phyloP scores from a whole-genome alignment of 2,888 invertebrate genomes.

The Blastobasis lacticolella region DNA sequence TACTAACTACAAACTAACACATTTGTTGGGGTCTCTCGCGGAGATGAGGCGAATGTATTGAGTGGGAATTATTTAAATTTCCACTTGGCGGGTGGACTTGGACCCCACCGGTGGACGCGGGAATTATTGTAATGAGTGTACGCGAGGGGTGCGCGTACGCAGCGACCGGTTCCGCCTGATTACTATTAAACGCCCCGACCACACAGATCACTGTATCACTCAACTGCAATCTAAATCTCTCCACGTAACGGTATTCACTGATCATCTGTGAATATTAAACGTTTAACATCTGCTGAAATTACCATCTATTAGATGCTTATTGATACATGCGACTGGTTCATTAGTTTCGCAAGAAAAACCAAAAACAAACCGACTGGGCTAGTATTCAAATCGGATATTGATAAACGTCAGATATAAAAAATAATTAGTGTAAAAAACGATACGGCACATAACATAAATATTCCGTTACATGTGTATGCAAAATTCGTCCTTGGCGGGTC shows the following conservation, averaged over 20 bases:
- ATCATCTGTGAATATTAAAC: no score
- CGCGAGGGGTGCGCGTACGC: conserved; percentile 23
- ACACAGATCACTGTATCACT: no score
- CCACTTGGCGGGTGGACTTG: background rate
- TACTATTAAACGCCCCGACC: no score
- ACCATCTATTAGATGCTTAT: no score
- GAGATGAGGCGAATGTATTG: background rate
- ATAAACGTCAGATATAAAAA: conserved; percentile 19
- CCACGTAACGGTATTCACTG: no score
- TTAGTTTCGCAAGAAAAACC: conserved; percentile 5
- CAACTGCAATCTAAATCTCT: no score
- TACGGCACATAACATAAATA: conserved; percentile 27
- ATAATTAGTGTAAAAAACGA: conserved; percentile 16
- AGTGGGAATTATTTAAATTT: background rate
- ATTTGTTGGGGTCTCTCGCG: background rate
- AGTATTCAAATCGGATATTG: conserved; percentile 9
- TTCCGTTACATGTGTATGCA: conserved; percentile 55
- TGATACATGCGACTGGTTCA: background rate
- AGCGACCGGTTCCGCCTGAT: no score
- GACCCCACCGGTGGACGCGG: conserved; percentile 14
- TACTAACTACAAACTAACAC: background rate
- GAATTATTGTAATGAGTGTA: conserved; percentile 64
- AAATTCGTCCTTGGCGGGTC: conserved; percentile 63
- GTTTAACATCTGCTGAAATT: no score
- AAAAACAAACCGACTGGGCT: conserved; percentile 6